phyloP scores from a whole-genome alignment of 2,113 vertebrate genomes.

The Pholis gunnellus region DNA sequence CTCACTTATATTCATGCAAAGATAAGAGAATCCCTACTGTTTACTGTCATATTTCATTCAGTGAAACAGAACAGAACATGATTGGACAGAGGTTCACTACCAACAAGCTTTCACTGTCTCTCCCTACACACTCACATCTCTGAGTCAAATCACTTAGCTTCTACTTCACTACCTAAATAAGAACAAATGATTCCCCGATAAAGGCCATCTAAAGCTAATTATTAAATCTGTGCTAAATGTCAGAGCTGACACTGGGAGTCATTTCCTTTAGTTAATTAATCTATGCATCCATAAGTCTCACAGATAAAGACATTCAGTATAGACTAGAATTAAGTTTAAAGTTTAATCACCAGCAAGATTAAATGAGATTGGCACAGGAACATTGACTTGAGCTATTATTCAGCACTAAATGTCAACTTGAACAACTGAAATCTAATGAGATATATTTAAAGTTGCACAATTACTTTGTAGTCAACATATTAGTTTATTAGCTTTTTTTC shows the following conservation, averaged over 20 bases:
- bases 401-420: neutral
- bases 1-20: constrained; percentile 1
- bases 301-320: neutral
- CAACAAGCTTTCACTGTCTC: neutral
- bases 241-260: neutral
- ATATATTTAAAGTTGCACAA: neutral
- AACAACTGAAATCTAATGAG: neutral
- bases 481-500: neutral
- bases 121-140: constrained; percentile 1
- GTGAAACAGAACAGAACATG: constrained; percentile 4
- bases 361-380: neutral
- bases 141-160: neutral
- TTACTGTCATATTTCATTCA: neutral
- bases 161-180: constrained; percentile 1
- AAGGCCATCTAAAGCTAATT: neutral
- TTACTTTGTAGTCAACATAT: neutral
- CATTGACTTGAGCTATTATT: neutral
- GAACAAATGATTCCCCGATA: neutral
- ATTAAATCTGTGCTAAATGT: neutral
- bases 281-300: neutral
- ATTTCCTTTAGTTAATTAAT: neutral
- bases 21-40: neutral
- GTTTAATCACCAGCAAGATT: neutral
- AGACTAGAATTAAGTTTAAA: too few relatives aligned
- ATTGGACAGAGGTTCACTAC: neutral